A percentile compares a stretch with the other conserved stretches of the same genome.
Conservation (phyloP, 1,140 invertebrate species). For the Phocides pigmalion region DNA sequence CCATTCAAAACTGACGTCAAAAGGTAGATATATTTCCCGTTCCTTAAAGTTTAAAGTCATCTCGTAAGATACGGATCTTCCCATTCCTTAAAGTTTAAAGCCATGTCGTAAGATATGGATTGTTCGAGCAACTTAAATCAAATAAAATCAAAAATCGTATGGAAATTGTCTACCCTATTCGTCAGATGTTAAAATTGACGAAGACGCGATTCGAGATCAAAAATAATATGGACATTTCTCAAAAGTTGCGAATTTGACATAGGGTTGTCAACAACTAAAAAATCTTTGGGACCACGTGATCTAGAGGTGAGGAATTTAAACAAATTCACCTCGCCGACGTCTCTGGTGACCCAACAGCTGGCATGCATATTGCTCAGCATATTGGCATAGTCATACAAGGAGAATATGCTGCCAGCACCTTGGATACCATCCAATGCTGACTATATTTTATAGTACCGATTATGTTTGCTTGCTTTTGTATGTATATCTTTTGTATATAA, state of each 20-base stretch:
- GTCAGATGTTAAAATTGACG: constrained; percentile 25
- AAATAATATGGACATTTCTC: constrained; percentile 25
- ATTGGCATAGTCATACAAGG: too few species aligned
- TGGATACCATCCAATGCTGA: too few species aligned
- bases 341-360: too few species aligned
- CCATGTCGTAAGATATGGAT: not conserved
- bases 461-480: too few species aligned
- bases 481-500: too few species aligned
- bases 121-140: constrained; percentile 5
- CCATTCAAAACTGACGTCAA: not conserved
- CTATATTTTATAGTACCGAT: too few species aligned
- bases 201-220: constrained; percentile 2
- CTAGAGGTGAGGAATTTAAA: too few species aligned
- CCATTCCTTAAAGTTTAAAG: not conserved
- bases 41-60: not conserved
- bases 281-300: too few species aligned
- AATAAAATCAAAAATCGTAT: constrained; percentile 23
- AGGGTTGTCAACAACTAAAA: constrained; percentile 2
- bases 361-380: too few species aligned
- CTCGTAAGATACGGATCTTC: not conserved
- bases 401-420: too few species aligned
- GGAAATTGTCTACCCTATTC: constrained; percentile 24
- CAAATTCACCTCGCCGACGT: too few species aligned
- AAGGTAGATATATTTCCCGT: not conserved
- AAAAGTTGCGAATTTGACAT: not conserved